These are phyloP conservation scores for Leptinotarsa undecemlineata DNA, from an alignment of 1,140 invertebrate genomes.

Conservation along the genomic window DNA sequence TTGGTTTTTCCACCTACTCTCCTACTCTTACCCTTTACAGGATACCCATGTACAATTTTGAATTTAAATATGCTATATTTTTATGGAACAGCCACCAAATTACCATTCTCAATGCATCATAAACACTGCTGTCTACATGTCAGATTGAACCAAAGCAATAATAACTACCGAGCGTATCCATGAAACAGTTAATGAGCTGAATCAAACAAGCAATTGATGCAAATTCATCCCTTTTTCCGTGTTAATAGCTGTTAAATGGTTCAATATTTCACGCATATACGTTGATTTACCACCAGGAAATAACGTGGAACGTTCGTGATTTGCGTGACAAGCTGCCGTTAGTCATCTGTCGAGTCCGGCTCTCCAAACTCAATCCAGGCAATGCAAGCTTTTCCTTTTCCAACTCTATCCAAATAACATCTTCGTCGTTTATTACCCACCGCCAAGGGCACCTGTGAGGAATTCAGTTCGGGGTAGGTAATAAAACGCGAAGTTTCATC, in stretches of 20 bases:
- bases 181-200: not conserved
- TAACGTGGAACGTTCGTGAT: not conserved
- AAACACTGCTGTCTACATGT: too few species aligned
- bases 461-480: not conserved
- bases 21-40: too few species aligned
- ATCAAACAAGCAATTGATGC: not conserved
- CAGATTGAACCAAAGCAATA: too few species aligned
- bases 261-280: slow-evolving; percentile 8
- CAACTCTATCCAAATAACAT: slow-evolving; percentile 37
- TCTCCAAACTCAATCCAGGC: slow-evolving; percentile 25
- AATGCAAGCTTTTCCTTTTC: slow-evolving; percentile 24
- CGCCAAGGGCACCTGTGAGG: not conserved
- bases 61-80: too few species aligned
- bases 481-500: not conserved
- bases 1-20: too few species aligned
- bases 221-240: not conserved
- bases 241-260: not conserved
- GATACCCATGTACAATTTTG: too few species aligned
- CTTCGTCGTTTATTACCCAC: slow-evolving; percentile 14
- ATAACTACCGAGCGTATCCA: not conserved
- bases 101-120: too few species aligned
- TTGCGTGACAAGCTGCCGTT: slow-evolving; percentile 32
- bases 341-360: slow-evolving; percentile 17
- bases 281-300: slow-evolving; percentile 10
- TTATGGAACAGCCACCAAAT: too few species aligned